These are phyloP conservation scores for Tipula confusa DNA, from an alignment of 2,888 invertebrate genomes.

Conservation along the genomic window DNA sequence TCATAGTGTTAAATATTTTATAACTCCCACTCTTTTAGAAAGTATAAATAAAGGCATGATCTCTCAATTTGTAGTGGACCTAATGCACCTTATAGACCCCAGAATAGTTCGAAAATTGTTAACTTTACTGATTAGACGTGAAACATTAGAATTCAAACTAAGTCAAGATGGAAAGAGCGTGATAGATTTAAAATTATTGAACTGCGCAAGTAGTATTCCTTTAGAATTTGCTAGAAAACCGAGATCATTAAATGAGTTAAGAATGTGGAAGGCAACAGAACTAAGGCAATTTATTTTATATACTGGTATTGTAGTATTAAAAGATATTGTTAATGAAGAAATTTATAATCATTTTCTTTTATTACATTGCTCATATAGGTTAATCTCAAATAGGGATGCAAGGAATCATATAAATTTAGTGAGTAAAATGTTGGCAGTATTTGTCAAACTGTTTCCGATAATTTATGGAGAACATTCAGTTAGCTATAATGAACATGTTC, in stretches of 20 bases:
- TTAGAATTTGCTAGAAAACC: slow-evolving; percentile 36
- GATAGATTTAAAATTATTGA: too few species aligned
- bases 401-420: not conserved
- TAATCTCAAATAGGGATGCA: not conserved
- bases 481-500: not conserved
- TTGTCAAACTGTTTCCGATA: not conserved
- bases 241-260: slow-evolving; percentile 35
- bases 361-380: slow-evolving; percentile 32
- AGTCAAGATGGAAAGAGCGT: too few species aligned
- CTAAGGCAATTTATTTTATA: slow-evolving; percentile 34
- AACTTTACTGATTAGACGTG: too few species aligned
- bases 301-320: slow-evolving; percentile 35
- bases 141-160: too few species aligned
- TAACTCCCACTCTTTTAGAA: too few species aligned
- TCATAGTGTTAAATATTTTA: too few species aligned
- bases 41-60: too few species aligned
- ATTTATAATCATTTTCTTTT: slow-evolving; percentile 34
- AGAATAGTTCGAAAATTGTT: too few species aligned
- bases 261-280: slow-evolving; percentile 35
- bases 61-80: too few species aligned
- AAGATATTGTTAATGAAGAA: slow-evolving; percentile 35
- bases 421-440: not conserved
- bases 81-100: too few species aligned
- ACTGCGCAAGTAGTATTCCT: slow-evolving; percentile 27
- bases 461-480: not conserved